Conservation (phyloP, 1,140 invertebrate species). For the Euwallacea fornicatus region DNA sequence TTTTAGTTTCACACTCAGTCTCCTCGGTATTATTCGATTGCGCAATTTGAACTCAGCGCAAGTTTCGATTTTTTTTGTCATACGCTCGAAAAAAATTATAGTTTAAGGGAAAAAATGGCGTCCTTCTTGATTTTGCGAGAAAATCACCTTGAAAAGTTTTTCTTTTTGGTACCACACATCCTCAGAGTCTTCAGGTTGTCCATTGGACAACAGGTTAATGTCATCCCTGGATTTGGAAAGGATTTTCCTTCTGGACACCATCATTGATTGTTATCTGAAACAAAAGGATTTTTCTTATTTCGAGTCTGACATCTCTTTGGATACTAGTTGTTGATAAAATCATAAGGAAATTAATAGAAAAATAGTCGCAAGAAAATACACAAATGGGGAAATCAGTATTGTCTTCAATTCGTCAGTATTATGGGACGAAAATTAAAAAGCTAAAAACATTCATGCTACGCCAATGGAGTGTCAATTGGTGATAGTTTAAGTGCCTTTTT, state of each 20-base stretch:
- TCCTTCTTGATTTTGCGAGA: not conserved
- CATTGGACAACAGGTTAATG: slow-evolving; percentile 61
- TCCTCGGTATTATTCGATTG: too few species aligned
- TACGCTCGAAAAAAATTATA: not conserved
- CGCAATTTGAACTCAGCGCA: not conserved
- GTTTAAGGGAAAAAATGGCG: not conserved
- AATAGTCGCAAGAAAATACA: too few species aligned
- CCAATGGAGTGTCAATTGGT: too few species aligned
- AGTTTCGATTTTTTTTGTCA: not conserved
- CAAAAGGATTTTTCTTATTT: too few species aligned
- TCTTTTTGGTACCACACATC: slow-evolving; percentile 74
- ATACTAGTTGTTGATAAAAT: too few species aligned
- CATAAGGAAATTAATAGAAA: too few species aligned
- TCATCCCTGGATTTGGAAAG: slow-evolving; percentile 66
- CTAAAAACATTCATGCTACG: too few species aligned
- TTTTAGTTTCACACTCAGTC: slow-evolving; percentile 11
- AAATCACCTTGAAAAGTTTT: slow-evolving; percentile 57
- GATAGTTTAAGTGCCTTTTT: too few species aligned
- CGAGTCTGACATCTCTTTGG: too few species aligned
- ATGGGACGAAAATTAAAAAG: too few species aligned
- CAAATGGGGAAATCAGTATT: too few species aligned
- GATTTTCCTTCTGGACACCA: slow-evolving; percentile 69
- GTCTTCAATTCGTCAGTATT: too few species aligned
- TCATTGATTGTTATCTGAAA: slow-evolving; percentile 41
- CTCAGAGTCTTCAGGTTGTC: slow-evolving; percentile 64